phyloP scores from a whole-genome alignment of 1,140 invertebrate species.

The Meloidogyne hapla region DNA sequence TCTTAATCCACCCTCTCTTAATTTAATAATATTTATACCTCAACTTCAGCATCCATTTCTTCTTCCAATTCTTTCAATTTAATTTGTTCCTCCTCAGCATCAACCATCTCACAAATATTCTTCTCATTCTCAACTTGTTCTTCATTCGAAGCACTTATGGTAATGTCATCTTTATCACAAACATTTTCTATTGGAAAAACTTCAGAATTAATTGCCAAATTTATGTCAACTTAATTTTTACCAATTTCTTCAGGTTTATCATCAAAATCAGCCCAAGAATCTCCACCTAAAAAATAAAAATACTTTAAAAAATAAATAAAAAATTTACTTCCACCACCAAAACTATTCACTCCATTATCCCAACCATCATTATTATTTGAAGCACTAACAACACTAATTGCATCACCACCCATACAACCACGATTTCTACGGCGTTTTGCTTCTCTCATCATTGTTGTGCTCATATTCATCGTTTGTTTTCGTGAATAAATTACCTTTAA shows the following conservation, averaged over 20 bases:
- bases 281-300: neutral
- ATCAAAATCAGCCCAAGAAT: constrained; percentile 1
- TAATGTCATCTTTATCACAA: neutral
- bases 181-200: neutral
- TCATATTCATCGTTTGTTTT: neutral
- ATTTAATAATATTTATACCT: neutral
- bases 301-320: neutral
- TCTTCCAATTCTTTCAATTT: neutral
- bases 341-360: neutral
- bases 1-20: too few relatives aligned
- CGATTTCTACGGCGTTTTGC: neutral
- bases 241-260: neutral
- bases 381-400: neutral
- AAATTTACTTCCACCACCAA: neutral
- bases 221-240: too few relatives aligned
- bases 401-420: neutral
- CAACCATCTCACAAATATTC: neutral
- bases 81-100: neutral
- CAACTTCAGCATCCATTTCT: neutral
- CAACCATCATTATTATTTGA: neutral
- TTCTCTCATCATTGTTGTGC: neutral
- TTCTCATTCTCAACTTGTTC: neutral
- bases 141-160: neutral
- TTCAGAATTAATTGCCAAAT: neutral
- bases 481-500: neutral